phyloP scores from a whole-genome alignment of 2,888 invertebrate genomes.

The Leucozona laternaria region DNA sequence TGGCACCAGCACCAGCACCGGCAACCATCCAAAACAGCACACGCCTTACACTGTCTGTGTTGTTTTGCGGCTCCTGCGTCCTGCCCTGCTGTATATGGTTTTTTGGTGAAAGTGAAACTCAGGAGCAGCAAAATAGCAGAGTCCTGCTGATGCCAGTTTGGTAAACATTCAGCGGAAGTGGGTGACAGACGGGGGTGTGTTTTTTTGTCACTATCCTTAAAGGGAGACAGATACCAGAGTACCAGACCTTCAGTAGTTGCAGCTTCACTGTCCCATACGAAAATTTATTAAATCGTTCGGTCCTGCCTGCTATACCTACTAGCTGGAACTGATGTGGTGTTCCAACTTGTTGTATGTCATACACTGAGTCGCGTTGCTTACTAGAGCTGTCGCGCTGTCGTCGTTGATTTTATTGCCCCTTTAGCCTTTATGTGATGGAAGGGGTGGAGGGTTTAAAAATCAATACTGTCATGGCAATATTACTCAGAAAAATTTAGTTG shows the following conservation, averaged over 20 bases:
- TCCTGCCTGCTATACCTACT: neutral
- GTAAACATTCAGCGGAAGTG: slow-evolving; percentile 32
- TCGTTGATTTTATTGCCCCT: slow-evolving; percentile 34
- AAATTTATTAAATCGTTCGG: slow-evolving; percentile 33
- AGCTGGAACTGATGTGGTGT: slow-evolving; percentile 14
- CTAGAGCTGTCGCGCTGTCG: slow-evolving; percentile 36
- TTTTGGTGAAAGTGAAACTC: slow-evolving; percentile 72
- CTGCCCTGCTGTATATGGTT: slow-evolving; percentile 21
- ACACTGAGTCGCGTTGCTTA: slow-evolving; percentile 53
- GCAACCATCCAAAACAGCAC: slow-evolving; percentile 43
- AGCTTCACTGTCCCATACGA: slow-evolving; percentile 52
- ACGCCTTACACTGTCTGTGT: slow-evolving; percentile 61
- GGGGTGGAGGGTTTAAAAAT: slow-evolving; percentile 42
- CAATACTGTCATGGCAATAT: slow-evolving; percentile 64
- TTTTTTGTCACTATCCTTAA: slow-evolving; percentile 1
- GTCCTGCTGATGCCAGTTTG: slow-evolving; percentile 36
- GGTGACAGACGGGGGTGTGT: slow-evolving; percentile 1
- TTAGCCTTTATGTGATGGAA: neutral
- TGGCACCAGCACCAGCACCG: slow-evolving; percentile 1
- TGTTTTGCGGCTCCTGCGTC: slow-evolving; percentile 35
- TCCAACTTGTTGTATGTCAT: slow-evolving; percentile 72
- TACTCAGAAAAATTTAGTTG: slow-evolving; percentile 54
- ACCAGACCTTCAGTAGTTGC: slow-evolving; percentile 1
- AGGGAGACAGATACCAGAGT: neutral
- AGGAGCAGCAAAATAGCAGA: slow-evolving; percentile 35